Evolutionary conservation across 1,140 invertebrate species (phyloP).

Genomic region (Caenorhabditis remanei): DNA sequence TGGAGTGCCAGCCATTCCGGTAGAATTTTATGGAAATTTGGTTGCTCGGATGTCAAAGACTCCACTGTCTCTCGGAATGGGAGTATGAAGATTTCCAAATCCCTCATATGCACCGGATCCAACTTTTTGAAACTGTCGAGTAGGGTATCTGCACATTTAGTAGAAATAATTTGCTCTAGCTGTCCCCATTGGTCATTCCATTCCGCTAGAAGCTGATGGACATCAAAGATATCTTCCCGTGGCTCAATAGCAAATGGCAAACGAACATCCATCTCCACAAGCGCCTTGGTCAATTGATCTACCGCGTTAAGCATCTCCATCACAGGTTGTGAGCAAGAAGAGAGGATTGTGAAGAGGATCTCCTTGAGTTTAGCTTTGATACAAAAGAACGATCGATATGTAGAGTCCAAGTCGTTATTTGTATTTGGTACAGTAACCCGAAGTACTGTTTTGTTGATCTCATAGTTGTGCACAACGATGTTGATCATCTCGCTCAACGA

Average conservation of each 20-base stretch:
- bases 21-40: slow-evolving; percentile 63
- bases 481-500: slow-evolving; percentile 56
- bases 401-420: slow-evolving; percentile 11
- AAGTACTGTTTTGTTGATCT: slow-evolving; percentile 33
- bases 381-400: slow-evolving; percentile 22
- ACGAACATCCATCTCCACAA: slow-evolving; percentile 43
- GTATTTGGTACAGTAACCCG: slow-evolving; percentile 41
- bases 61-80: slow-evolving; percentile 66
- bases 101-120: slow-evolving; percentile 56
- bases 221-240: slow-evolving; percentile 50
- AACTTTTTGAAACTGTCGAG: slow-evolving; percentile 48
- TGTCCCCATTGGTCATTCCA: slow-evolving; percentile 54
- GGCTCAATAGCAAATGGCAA: slow-evolving; percentile 41
- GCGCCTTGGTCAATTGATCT: slow-evolving; percentile 23
- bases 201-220: slow-evolving; percentile 53
- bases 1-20: slow-evolving; percentile 64
- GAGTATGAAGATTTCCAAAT: slow-evolving; percentile 61
- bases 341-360: slow-evolving; percentile 52
- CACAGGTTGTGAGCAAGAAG: slow-evolving; percentile 24
- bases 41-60: slow-evolving; percentile 58
- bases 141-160: slow-evolving; percentile 32
- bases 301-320: slow-evolving; percentile 35
- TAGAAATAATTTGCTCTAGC: slow-evolving; percentile 43
- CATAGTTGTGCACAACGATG: slow-evolving; percentile 47
- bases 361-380: slow-evolving; percentile 57